Conservation (phyloP, 2,797 vertebrate genomes). For the Gymnoscopelus braueri region DNA sequence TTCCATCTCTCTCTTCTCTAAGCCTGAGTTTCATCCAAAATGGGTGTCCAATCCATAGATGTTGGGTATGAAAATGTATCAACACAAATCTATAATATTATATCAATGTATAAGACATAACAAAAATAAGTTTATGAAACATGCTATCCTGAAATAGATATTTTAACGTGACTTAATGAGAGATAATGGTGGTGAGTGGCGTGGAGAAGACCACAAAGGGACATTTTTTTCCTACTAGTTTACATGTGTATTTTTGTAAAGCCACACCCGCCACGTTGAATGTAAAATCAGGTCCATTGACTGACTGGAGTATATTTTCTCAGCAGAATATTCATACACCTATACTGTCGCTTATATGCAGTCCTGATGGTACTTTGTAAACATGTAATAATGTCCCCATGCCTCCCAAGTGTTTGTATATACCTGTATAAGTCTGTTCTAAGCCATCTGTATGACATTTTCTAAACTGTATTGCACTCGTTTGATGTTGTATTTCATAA, state of each 20-base stretch:
- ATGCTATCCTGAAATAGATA: conserved; percentile 36
- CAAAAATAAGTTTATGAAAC: conserved; percentile 46
- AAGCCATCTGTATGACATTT: conserved; percentile 7
- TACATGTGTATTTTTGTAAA: conserved; percentile 52
- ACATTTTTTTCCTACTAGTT: conserved; percentile 24
- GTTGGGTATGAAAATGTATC: conserved; percentile 17
- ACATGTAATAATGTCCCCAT: conserved; percentile 9
- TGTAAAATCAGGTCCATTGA: conserved; percentile 53
- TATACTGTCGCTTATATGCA: background rate
- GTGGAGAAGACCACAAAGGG: conserved; percentile 29
- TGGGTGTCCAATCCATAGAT: conserved; percentile 7
- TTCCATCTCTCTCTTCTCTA: conserved; percentile 48
- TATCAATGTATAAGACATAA: conserved; percentile 50
- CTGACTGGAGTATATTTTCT: conserved; percentile 31
- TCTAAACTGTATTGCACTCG: conserved; percentile 15
- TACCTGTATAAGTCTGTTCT: background rate
- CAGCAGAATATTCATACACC: conserved; percentile 16
- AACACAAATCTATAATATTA: conserved; percentile 33
- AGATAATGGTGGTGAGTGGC: conserved; percentile 6
- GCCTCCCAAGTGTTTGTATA: conserved; percentile 20
- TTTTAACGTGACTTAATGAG: conserved; percentile 18
- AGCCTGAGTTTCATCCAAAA: conserved; percentile 26
- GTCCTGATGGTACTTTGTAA: conserved; percentile 12
- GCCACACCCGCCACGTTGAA: conserved; percentile 67
- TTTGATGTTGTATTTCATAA: conserved; percentile 11